A percentile compares a stretch with the other conserved stretches of the same genome.
These are phyloP conservation scores for Hipparchia semele DNA, from an alignment of 2,888 invertebrate species.

Conservation along the genomic window DNA sequence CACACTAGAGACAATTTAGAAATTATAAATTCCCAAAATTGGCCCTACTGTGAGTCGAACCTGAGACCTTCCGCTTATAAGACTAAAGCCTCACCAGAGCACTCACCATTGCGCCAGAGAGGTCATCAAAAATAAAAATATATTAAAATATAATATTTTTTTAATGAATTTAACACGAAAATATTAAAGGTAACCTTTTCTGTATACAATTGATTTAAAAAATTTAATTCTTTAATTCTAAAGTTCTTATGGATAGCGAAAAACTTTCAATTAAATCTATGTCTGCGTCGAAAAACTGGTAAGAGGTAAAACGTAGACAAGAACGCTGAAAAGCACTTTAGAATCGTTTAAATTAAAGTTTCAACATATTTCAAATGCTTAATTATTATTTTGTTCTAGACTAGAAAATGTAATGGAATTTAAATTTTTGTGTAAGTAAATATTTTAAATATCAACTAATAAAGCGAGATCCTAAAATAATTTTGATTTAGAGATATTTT, in stretches of 20 bases:
- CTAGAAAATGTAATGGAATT: constrained; percentile 27
- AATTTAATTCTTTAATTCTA: constrained; percentile 50
- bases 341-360: constrained; percentile 59
- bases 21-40: no score
- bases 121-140: background rate
- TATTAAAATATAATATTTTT: background rate
- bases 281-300: constrained; percentile 58
- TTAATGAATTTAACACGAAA: no score
- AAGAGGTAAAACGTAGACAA: constrained; percentile 60
- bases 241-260: constrained; percentile 62
- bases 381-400: constrained; percentile 43
- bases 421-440: background rate
- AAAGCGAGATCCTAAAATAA: background rate
- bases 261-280: constrained; percentile 73
- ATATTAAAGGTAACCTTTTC: background rate
- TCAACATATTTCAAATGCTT: constrained; percentile 54
- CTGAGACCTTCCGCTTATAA: no score
- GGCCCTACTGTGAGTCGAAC: no score
- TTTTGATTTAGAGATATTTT: background rate
- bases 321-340: constrained; percentile 62
- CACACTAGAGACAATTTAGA: no score
- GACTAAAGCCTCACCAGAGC: no score
- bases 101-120: no score
- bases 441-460: background rate
- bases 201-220: background rate